Base-by-base conservation (phyloP, 2,113 vertebrate species). In the Anarhynchus alexandrinus region DNA sequence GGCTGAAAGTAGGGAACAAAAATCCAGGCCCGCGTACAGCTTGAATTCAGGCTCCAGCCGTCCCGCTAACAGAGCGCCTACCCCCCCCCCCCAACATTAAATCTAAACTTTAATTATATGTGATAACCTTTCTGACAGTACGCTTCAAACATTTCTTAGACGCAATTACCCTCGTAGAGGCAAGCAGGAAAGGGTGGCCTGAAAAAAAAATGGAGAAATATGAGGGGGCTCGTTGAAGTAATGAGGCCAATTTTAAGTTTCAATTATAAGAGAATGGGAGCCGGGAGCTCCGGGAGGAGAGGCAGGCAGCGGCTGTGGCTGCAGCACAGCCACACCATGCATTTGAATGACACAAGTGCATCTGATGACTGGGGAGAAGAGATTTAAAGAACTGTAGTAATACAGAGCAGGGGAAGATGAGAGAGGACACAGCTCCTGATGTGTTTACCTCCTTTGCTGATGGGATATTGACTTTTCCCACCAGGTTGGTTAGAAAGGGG, bases 401-500 rank as follows among this genome's bases (percentile, higher is more conserved):
- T 94, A 96, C 74, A 55, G 98, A 98, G 98, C 97, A 96, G 97
- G 97, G 97, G 97, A 98, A 98, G 97, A 98, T 98, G 97, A 98
- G 97, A 98, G 98, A 98, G 98, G 98, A 98, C 98, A 97, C 91
- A 96, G 98, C 97, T 98, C 98, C 98, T 98, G 97, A 98, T 98
- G 98, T 98, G 98, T 98, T 98, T 98, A 98, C 98, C 98, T 98
- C 98, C 97, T 98, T 94, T 97, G 98, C 98, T 98, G 98, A 98
- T 98, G 98, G 98, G 98, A 98, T 98, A 98, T 98, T 98, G 98
- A 99, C 98, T 98, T 98, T 98, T 98, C 98, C 98, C 98, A 98
- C 98, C 98, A 98, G 98, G 98, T 98, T 98, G 97, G 98, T 98
- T 98, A 98, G 98, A 98, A 98, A 98, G 98, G 98, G 97, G 98